phyloP scores from a whole-genome alignment of 2,888 invertebrate genomes.

The Calliphora vomitoria region DNA sequence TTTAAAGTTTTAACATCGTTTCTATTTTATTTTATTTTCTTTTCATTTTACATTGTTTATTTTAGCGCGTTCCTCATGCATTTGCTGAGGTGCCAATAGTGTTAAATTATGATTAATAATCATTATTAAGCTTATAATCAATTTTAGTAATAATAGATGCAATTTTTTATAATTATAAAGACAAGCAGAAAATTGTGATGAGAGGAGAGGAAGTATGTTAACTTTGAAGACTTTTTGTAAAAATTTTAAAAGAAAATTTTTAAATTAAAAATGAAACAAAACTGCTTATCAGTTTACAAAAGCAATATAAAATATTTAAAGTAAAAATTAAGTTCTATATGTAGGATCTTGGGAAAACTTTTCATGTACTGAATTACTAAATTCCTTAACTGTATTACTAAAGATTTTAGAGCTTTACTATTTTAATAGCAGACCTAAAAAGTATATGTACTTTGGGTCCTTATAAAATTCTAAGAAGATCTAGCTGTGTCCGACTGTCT shows the following conservation, averaged over 20 bases:
- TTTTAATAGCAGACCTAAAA: too few relatives aligned
- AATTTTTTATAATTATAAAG: not conserved
- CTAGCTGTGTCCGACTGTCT: too few relatives aligned
- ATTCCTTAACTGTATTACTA: too few relatives aligned
- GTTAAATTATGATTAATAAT: constrained; percentile 12
- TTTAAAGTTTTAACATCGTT: not conserved
- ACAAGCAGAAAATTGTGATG: not conserved
- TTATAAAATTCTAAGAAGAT: too few relatives aligned
- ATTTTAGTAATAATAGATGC: constrained; percentile 5
- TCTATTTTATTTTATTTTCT: not conserved
- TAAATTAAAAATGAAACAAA: not conserved
- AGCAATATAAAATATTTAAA: too few relatives aligned
- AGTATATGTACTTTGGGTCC: too few relatives aligned
- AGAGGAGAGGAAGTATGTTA: not conserved
- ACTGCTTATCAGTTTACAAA: too few relatives aligned
- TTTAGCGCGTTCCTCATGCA: not conserved
- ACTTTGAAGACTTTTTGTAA: too few relatives aligned
- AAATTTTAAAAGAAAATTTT: not conserved
- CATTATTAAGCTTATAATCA: constrained; percentile 30
- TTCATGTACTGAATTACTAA: too few relatives aligned
- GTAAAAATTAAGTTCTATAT: too few relatives aligned
- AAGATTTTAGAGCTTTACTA: too few relatives aligned
- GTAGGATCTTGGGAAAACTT: too few relatives aligned
- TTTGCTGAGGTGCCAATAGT: constrained; percentile 27
- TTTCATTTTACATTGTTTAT: not conserved